These are phyloP conservation scores for Scophthalmus maximus DNA, from an alignment of 2,113 vertebrate genomes.

Conservation along the genomic window DNA sequence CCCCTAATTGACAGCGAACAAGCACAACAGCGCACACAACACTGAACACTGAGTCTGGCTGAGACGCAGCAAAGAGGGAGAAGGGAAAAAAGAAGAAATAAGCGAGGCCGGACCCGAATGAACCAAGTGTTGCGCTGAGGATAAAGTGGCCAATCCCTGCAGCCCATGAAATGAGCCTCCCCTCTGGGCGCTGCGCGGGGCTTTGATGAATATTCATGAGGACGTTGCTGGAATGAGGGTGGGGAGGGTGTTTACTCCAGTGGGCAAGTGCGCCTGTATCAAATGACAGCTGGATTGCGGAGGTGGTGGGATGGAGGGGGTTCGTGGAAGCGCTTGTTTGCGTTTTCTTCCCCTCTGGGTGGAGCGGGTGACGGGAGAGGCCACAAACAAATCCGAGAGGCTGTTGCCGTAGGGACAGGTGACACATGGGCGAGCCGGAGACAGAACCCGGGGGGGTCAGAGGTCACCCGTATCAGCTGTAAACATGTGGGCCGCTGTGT, in stretches of 20 bases:
- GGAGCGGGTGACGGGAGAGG: constrained; percentile 5
- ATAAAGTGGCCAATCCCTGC: constrained; percentile 50
- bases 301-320: constrained; percentile 19
- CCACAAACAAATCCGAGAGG: constrained; percentile 25
- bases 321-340: constrained; percentile 9
- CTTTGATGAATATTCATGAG: constrained; percentile 76
- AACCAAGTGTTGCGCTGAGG: constrained; percentile 29
- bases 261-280: constrained; percentile 12
- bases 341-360: constrained; percentile 29
- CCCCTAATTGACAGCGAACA: background rate
- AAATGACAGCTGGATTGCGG: constrained; percentile 25
- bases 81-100: too few species aligned
- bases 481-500: constrained; percentile 24
- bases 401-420: constrained; percentile 27
- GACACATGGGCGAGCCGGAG: constrained; percentile 29
- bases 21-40: background rate
- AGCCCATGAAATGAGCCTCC: constrained; percentile 35
- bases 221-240: constrained; percentile 19
- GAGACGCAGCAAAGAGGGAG: too few species aligned
- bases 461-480: constrained; percentile 28
- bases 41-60: background rate
- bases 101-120: constrained; percentile 24
- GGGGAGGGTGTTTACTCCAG: constrained; percentile 23
- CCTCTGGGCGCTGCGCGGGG: constrained; percentile 10
- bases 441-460: constrained; percentile 27